These are phyloP conservation scores for Mylabris sibirica DNA, from an alignment of 2,888 invertebrate species.

Conservation along the genomic window DNA sequence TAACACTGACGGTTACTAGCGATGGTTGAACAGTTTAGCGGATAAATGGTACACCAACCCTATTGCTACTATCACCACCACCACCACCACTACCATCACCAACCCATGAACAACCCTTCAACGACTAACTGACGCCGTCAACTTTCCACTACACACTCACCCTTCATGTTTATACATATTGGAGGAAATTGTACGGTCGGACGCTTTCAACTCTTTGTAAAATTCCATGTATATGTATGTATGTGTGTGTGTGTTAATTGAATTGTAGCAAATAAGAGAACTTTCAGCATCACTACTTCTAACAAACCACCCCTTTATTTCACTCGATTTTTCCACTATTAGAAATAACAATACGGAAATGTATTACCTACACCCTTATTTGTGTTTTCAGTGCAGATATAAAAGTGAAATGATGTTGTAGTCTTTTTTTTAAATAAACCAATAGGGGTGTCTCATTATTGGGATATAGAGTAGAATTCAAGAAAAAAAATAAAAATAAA, in stretches of 20 bases:
- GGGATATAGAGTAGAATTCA: neutral
- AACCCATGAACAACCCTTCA: neutral
- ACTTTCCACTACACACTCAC: neutral
- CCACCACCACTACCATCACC: neutral
- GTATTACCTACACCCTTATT: too few relatives aligned
- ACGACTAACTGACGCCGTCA: constrained; percentile 11
- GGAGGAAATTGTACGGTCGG: neutral
- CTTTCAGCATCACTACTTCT: neutral
- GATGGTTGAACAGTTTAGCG: constrained; percentile 8
- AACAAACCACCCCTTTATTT: too few relatives aligned
- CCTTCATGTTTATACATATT: constrained; percentile 3
- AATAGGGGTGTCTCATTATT: too few relatives aligned
- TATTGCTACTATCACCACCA: neutral
- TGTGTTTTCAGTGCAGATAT: too few relatives aligned
- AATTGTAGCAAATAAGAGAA: neutral
- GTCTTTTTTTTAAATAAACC: too few relatives aligned
- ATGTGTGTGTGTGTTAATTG: constrained; percentile 7
- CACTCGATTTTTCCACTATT: neutral
- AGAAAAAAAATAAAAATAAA: neutral
- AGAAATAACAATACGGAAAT: too few relatives aligned
- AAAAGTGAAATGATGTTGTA: too few relatives aligned
- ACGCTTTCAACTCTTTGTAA: constrained; percentile 8
- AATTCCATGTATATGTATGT: too few relatives aligned
- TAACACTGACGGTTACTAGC: neutral
- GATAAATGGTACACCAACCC: neutral